Evolutionary conservation across 2,797 vertebrate species (phyloP), one percentile per base, ranked within the genome.

Genomic region (Melanotaenia pygmaea): DNA sequence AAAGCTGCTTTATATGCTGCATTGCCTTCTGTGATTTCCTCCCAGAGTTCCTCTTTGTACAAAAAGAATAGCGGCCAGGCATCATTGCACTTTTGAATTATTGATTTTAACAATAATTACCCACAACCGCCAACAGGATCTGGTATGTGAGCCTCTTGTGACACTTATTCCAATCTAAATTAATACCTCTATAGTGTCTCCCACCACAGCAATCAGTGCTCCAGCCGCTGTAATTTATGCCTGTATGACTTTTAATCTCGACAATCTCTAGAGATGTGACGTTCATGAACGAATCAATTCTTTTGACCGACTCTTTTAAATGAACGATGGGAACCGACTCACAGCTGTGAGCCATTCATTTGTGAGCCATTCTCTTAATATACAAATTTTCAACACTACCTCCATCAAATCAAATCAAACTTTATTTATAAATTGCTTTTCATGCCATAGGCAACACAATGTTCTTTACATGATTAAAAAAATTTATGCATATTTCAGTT

Each of bases 101-200:
- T 81, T 89, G 86, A 92, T 89, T 88, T 88, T 40, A 67, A 53
- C 65, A 59, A 85, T 90, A 93, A 94, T 94, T 91, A 93, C 75
- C 82, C 84, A 90, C 72, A 91, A 89, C 66, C 70, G 81, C 72
- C 51, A 74, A 70, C 72, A 81, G 71, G 74, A 76, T 60, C 76
- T 64, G 50, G 59, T 86, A 64, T 62, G 53, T 37, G 73, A 67
- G 63, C 38, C 59, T 79, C 82, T 70, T 86, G 74, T 77, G 72
- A 80, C 66, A 86, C 76, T 87, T 81, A 85, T 83, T 89, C 81
- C 89, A 83, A 86, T 85, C 75, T 35, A 81, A 88, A 91, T 85
- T 30, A 89, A 90, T 77, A 86, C 70, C 64, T 76, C 72, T 20
- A 70, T 58, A 69, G 69, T 32, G 40, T 64, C 79, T 79, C 72